These are phyloP conservation scores for Leptopilina myrica DNA, from an alignment of 2,888 invertebrate species.

Conservation along the genomic window DNA sequence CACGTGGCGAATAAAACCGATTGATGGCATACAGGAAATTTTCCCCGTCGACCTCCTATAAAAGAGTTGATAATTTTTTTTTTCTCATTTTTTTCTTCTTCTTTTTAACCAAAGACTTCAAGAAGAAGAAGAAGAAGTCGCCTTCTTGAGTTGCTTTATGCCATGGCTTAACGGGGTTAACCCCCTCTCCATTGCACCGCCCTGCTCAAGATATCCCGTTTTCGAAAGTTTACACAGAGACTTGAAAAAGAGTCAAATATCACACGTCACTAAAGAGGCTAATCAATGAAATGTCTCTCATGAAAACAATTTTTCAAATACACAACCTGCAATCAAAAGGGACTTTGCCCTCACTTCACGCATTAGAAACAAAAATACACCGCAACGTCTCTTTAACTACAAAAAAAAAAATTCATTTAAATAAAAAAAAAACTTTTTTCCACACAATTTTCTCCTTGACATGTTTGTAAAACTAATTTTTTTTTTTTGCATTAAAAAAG, in stretches of 20 bases:
- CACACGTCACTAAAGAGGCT: conserved; percentile 23
- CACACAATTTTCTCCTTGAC: too few species aligned
- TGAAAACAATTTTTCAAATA: conserved; percentile 1
- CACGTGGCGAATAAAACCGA: conserved; percentile 45
- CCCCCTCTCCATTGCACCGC: conserved; percentile 33
- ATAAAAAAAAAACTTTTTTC: too few species aligned
- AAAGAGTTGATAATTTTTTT: conserved; percentile 30
- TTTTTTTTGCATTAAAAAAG: too few species aligned
- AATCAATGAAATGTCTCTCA: conserved; percentile 33
- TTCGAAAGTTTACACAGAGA: conserved; percentile 34
- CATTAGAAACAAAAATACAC: background rate
- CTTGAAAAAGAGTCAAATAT: conserved; percentile 32
- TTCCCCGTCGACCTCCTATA: conserved; percentile 16
- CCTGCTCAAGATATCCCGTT: conserved; percentile 39
- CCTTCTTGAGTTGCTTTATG: conserved; percentile 25
- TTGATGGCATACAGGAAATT: conserved; percentile 43
- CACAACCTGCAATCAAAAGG: background rate
- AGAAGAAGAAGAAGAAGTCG: conserved; percentile 6
- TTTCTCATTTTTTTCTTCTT: background rate
- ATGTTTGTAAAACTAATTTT: too few species aligned
- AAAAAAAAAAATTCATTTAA: too few species aligned
- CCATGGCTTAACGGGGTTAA: conserved; percentile 36
- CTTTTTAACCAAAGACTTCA: background rate
- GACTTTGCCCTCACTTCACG: conserved; percentile 4
- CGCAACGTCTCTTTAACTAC: background rate